Evolutionary conservation across 2,888 invertebrate genomes (phyloP), one percentile per base, ranked within the genome.

Genomic region (Elysia crispata): DNA sequence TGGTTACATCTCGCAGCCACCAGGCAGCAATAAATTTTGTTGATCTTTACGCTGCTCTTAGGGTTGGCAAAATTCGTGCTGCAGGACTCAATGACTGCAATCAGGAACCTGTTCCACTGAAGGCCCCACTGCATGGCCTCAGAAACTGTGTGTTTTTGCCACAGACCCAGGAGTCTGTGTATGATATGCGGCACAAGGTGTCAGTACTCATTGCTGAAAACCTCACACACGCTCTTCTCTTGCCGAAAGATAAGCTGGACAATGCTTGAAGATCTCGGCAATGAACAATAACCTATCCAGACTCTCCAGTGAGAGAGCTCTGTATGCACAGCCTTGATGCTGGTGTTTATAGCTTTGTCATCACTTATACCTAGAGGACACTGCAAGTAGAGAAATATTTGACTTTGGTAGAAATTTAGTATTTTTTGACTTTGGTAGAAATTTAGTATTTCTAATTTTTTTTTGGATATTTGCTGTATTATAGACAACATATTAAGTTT

Each of bases 11-110:
- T 0, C 79, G 77, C 66, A 81, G 80, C 28, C 93, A 95, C 62
- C 88, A 86, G 8, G 69, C 11, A 20, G 83, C 92, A 5, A 91
- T 93, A 0, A 95, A 97, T 91, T 97, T 97, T 90, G 92, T 94
- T 60, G 96, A 95, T 20, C 93, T 98, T 76, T 94, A 95, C 82
- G 93, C 94, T 80, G 97, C 97, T 0, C 93, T 98, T 72, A 93
- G 94, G 86, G 94, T 93, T 72, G 94, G 95, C 18, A 93, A 93
- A 5, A 97, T 98, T 79, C 93, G 94, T 88, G 96, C 95, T 0
- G 98, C 97, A 0, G 98, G 97, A 0, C 92, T 98, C 49, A 97
- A 98, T 93, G 97, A 98, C 0, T 97, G 95, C 84, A 95, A 95
- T 6, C 97, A 97, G 0, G 97, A 97, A 90, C 97, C 97, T 0